Base-by-base conservation (phyloP, 2,797 vertebrate genomes). In the Hephaestus fuliginosus region DNA sequence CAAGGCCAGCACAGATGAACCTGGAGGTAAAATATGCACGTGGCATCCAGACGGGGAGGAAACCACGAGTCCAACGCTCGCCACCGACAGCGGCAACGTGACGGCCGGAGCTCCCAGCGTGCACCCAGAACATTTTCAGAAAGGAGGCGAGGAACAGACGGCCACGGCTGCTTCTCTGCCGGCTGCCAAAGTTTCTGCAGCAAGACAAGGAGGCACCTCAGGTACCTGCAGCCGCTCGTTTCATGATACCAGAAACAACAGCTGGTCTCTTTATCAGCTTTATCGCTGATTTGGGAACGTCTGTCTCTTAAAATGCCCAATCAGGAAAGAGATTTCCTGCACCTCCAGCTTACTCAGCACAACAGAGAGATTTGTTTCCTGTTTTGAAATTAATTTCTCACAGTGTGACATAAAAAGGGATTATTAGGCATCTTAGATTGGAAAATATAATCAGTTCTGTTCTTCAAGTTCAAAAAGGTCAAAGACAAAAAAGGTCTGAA, bases 161-260 rank as follows among this genome's bases (percentile, higher is more conserved):
- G 81, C 52, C 76, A 61, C 87, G 76, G 82, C 80, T 76, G 86
- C 44, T 64, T 63, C 87, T 0, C 91, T 95, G 80, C 95, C 96
- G 76, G 96, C 95, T 11, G 95, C 96, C 67, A 93, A 92, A 17
- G 92, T 95, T 79, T 93, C 96, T 79, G 88, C 95, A 2, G 93
- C 78, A 30, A 91, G 88, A 0, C 94, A 92, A 1, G 70, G 84
- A 80, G 91, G 80, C 61, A n/a, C 78, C 41, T 88, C 95, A 92
- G 94, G 94, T 96, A 94, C 90, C 12, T 28, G 33, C 5, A 5
- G 1, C 3, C 13, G 52, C 6, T 8, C 0, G 7, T 20, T 2
- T 43, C n/a, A 12, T 36, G 14, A 28, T 2, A 39, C 63, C 36
- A 55, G 17, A 55, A 65, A 72, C 36, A 72, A 20, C 65, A 65